Percentiles rank a stretch among this genome's conserved stretches.
Conservation (phyloP, 1,140 invertebrate genomes). For the Oedothorax gibbosus region DNA sequence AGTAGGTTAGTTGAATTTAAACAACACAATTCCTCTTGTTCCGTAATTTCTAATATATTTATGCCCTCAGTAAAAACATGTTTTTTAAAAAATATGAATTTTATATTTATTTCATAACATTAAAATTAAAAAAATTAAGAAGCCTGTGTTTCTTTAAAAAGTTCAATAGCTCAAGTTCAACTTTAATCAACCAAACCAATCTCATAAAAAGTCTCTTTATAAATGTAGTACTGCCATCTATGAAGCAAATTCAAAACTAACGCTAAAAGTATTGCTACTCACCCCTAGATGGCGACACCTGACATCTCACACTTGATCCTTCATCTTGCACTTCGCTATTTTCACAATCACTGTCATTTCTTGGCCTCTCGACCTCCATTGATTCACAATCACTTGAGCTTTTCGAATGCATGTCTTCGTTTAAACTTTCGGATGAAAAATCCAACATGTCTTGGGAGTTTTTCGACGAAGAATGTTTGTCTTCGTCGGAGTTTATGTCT, state of each 20-base stretch:
- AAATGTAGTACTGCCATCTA: conserved; percentile 31
- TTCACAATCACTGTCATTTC: conserved; percentile 16
- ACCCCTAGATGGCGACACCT: conserved; percentile 44
- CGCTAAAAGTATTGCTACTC: neutral
- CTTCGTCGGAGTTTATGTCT: conserved; percentile 7
- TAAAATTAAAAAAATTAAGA: too few relatives aligned
- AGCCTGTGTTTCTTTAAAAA: too few relatives aligned
- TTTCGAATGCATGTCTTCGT: neutral
- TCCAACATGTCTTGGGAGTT: conserved; percentile 23
- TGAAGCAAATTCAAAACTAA: neutral
- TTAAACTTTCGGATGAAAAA: neutral
- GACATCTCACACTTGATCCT: neutral
- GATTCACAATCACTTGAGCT: conserved; percentile 4
- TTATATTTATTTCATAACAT: too few relatives aligned
- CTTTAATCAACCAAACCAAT: too few relatives aligned
- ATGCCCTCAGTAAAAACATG: too few relatives aligned
- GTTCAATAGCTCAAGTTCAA: neutral
- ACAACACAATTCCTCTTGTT: too few relatives aligned
- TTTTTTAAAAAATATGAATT: too few relatives aligned
- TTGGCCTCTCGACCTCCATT: neutral
- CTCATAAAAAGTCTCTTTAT: neutral
- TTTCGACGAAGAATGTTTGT: neutral
- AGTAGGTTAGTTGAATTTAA: too few relatives aligned
- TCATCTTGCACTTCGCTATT: neutral
- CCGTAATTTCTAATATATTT: too few relatives aligned